A percentile compares a stretch with the other conserved stretches of the same genome.
Evolutionary conservation across 2,797 vertebrate genomes (phyloP).

Genomic region (Anas flavirostris): DNA sequence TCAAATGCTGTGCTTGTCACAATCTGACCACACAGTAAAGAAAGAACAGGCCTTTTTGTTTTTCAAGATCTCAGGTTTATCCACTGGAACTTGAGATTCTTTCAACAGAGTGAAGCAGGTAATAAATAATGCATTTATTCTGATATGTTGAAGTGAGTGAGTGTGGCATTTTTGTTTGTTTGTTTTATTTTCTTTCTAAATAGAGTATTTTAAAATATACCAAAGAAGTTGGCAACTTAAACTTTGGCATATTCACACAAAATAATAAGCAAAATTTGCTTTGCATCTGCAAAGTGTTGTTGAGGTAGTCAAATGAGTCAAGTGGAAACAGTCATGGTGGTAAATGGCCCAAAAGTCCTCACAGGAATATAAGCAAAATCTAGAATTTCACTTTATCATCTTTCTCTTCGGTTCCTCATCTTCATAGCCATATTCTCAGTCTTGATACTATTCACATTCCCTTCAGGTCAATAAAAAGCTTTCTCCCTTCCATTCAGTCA

Average conservation of each 20-base stretch:
- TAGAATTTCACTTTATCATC: background rate
- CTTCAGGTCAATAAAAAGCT: background rate
- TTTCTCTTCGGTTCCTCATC: background rate
- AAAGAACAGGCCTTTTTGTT: background rate
- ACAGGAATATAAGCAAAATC: background rate
- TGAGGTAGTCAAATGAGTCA: background rate
- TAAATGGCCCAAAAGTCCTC: background rate
- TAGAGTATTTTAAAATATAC: background rate
- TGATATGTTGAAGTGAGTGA: background rate
- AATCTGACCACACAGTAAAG: background rate
- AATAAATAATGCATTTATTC: constrained; percentile 3
- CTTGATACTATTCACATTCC: background rate
- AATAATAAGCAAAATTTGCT: background rate
- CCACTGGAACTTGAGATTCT: background rate
- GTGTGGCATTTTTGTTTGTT: background rate
- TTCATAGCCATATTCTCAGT: background rate
- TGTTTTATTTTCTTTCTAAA: background rate
- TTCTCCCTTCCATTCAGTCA: background rate
- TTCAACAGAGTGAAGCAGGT: background rate
- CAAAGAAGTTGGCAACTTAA: background rate
- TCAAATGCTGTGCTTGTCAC: background rate
- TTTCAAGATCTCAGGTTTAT: background rate
- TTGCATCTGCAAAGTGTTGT: background rate
- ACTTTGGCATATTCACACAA: background rate
- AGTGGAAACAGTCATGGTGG: background rate